Conservation (phyloP, 2,113 vertebrate genomes). For the Acanthochromis polyacanthus region DNA sequence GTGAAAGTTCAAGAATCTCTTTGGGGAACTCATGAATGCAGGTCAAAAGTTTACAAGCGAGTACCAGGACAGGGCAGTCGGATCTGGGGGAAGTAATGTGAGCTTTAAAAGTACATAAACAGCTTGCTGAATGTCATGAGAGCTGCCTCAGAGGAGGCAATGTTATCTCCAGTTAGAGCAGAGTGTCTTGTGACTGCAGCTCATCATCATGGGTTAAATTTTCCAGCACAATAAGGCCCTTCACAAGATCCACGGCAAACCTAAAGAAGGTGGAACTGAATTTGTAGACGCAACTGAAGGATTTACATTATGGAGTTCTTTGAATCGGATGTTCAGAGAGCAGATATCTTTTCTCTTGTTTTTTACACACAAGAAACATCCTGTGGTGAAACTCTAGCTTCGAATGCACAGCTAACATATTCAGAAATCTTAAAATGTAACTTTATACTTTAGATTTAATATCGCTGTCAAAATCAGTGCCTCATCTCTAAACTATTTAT, state of each 20-base stretch:
- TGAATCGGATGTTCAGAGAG: not conserved
- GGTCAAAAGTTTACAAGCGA: conserved; percentile 6
- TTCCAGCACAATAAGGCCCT: conserved; percentile 66
- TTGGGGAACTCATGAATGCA: conserved; percentile 14
- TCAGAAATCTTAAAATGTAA: not conserved
- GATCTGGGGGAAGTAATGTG: conserved; percentile 21
- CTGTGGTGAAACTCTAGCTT: not conserved
- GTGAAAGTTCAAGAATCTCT: not conserved
- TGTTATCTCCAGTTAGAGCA: conserved; percentile 56
- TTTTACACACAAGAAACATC: not conserved
- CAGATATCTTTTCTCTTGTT: not conserved
- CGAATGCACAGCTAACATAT: not conserved
- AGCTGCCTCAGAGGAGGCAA: conserved; percentile 40
- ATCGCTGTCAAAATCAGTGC: not conserved
- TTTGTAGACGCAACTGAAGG: not conserved
- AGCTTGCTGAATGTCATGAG: conserved; percentile 53
- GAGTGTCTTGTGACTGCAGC: conserved; percentile 70
- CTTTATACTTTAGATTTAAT: not conserved
- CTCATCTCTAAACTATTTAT: not conserved
- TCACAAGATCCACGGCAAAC: conserved; percentile 49
- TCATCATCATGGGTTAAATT: conserved; percentile 58
- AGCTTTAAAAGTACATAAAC: conserved; percentile 36
- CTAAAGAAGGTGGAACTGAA: conserved; percentile 34
- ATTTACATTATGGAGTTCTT: not conserved
- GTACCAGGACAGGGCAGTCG: not conserved